phyloP scores from a whole-genome alignment of 2,888 invertebrate species.

The Sicus ferrugineus region DNA sequence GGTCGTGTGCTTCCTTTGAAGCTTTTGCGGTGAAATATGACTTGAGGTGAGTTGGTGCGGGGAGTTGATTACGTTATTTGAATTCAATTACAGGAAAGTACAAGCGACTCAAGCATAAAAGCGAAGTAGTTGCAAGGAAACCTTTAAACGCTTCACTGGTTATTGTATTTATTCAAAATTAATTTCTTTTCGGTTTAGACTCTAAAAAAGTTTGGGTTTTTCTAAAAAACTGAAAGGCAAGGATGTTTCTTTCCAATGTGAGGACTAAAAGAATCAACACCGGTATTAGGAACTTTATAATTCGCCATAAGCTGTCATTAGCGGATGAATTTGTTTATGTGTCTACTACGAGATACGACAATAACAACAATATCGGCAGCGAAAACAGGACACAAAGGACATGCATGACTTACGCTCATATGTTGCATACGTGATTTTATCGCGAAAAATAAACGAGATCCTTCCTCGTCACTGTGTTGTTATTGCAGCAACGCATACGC shows the following conservation, averaged over 20 bases:
- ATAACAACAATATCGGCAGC: neutral
- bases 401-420: neutral
- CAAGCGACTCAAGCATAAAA: conserved; percentile 34
- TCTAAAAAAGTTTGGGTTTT: neutral
- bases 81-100: neutral
- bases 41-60: neutral
- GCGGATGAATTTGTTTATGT: conserved; percentile 27
- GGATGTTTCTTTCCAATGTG: neutral
- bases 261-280: neutral
- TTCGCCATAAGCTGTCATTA: conserved; percentile 6
- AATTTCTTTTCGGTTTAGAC: neutral
- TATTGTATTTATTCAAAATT: conserved; percentile 9
- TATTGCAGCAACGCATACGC: neutral
- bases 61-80: neutral
- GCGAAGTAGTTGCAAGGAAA: conserved; percentile 4
- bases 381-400: neutral
- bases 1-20: neutral
- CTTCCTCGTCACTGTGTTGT: neutral
- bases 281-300: neutral
- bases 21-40: neutral
- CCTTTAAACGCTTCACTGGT: neutral
- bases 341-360: neutral
- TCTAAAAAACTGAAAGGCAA: no score
- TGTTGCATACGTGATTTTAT: conserved; percentile 12
- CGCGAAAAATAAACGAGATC: conserved; percentile 5